phyloP scores from a whole-genome alignment of 2,888 invertebrate species.

The Mesochorus sp. region DNA sequence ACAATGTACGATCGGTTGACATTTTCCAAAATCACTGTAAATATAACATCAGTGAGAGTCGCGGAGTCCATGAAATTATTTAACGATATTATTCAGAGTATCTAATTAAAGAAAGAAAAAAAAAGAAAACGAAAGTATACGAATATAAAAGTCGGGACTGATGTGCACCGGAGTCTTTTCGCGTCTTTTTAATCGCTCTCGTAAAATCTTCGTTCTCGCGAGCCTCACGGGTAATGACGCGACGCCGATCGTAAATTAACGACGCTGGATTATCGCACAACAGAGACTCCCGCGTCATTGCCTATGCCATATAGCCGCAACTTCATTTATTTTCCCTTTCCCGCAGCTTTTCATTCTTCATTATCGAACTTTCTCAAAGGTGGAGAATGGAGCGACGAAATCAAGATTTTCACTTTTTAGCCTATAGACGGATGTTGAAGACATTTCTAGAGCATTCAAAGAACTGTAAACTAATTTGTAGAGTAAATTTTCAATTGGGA shows the following conservation, averaged over 20 bases:
- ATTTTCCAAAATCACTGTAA: too few relatives aligned
- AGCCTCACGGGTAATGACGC: slow-evolving; percentile 43
- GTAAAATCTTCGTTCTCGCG: slow-evolving; percentile 47
- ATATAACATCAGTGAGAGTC: too few relatives aligned
- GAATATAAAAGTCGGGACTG: neutral
- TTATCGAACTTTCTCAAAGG: slow-evolving; percentile 39
- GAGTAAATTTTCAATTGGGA: neutral
- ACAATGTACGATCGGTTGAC: too few relatives aligned
- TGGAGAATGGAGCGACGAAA: neutral
- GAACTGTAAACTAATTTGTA: neutral
- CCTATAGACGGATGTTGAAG: too few relatives aligned
- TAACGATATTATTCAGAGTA: neutral
- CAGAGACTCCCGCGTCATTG: slow-evolving; percentile 7
- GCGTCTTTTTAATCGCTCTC: slow-evolving; percentile 44
- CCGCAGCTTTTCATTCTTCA: slow-evolving; percentile 20
- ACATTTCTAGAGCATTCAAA: too few relatives aligned
- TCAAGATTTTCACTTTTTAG: slow-evolving; percentile 35
- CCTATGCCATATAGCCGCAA: neutral
- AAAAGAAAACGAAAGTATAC: neutral
- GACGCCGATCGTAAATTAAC: slow-evolving; percentile 53
- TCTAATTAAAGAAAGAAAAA: slow-evolving; percentile 20
- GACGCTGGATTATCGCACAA: slow-evolving; percentile 43
- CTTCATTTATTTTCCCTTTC: neutral
- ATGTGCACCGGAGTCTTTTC: neutral
- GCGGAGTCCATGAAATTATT: neutral